Conservation (phyloP, 2,888 invertebrate genomes). For the Tortricodes alternella region DNA sequence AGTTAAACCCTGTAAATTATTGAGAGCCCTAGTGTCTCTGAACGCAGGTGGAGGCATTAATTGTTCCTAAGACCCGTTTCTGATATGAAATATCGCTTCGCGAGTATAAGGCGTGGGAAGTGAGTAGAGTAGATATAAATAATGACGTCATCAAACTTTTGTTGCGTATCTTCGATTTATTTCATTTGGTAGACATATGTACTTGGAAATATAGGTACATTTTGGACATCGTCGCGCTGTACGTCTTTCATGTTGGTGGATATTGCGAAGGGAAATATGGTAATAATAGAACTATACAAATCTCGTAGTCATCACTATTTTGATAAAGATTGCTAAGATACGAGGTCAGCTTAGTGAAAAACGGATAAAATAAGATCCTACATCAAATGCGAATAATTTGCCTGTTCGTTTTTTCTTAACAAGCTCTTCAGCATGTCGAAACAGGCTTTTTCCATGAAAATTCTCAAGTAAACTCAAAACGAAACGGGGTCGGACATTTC, state of each 20-base stretch:
- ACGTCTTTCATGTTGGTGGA: too few species aligned
- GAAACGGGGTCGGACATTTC: conserved; percentile 25
- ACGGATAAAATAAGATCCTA: too few species aligned
- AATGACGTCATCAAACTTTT: neutral
- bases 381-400: too few species aligned
- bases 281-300: too few species aligned
- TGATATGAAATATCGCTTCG: conserved; percentile 15
- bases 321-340: too few species aligned
- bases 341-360: too few species aligned
- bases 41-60: conserved; percentile 16
- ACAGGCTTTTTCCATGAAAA: neutral
- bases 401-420: too few species aligned
- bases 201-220: neutral
- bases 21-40: conserved; percentile 2
- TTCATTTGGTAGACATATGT: neutral
- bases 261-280: too few species aligned
- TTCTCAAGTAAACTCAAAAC: conserved; percentile 14
- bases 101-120: conserved; percentile 7
- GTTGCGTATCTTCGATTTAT: neutral
- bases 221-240: neutral
- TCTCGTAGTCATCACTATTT: too few species aligned
- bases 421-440: too few species aligned
- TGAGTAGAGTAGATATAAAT: conserved; percentile 3
- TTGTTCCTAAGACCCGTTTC: neutral
- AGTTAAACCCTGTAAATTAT: conserved; percentile 24